These are phyloP conservation scores for Eutrigla gurnardus DNA, from an alignment of 2,797 vertebrate genomes.

Conservation along the genomic window DNA sequence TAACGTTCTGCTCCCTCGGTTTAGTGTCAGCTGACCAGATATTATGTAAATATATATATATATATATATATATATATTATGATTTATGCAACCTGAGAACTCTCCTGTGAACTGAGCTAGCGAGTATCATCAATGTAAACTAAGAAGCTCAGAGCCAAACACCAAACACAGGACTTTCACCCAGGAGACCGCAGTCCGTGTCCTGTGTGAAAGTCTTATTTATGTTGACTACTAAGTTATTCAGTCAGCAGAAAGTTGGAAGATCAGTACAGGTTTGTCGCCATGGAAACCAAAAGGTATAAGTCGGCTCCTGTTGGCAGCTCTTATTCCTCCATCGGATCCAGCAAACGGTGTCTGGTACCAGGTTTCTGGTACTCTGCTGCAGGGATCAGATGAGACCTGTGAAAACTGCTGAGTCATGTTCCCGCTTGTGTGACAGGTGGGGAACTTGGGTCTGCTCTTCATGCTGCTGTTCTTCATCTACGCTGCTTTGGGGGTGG, in stretches of 20 bases:
- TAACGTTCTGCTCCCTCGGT: conserved; percentile 17
- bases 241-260: conserved; percentile 4
- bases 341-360: neutral
- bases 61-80: no score
- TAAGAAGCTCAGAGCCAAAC: no score
- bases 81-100: neutral
- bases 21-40: neutral
- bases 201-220: no score
- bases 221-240: neutral
- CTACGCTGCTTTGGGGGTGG: conserved; percentile 95
- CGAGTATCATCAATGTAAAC: no score
- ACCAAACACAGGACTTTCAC: no score
- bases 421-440: conserved; percentile 77
- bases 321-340: conserved; percentile 18
- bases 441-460: conserved; percentile 96
- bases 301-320: neutral
- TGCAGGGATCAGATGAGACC: neutral
- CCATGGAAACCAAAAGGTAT: conserved; percentile 28
- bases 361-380: neutral
- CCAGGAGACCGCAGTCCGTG: no score
- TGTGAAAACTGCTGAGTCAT: neutral
- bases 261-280: conserved; percentile 5
- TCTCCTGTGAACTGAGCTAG: neutral
- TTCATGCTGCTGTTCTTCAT: conserved; percentile 99
- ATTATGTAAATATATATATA: neutral